These are phyloP conservation scores for Thymelicus acteon DNA, from an alignment of 2,888 invertebrate species.

Conservation along the genomic window DNA sequence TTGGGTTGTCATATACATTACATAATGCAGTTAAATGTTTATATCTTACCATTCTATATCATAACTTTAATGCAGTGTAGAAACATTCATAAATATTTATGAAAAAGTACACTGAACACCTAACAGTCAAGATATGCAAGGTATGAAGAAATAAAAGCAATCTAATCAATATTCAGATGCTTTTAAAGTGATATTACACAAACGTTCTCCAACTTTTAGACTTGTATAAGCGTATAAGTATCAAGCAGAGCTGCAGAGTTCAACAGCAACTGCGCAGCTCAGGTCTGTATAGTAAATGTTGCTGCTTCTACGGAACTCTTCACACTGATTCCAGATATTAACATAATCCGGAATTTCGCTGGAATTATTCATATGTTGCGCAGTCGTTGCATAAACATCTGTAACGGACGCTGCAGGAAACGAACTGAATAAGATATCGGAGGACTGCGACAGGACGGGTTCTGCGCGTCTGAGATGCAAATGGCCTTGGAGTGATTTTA, in stretches of 20 bases:
- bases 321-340: slow-evolving; percentile 61
- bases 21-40: too few species aligned
- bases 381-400: slow-evolving; percentile 57
- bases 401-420: slow-evolving; percentile 40
- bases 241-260: background rate
- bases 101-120: background rate
- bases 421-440: slow-evolving; percentile 35
- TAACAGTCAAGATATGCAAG: slow-evolving; percentile 2
- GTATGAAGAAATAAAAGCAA: slow-evolving; percentile 19
- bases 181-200: slow-evolving; percentile 15
- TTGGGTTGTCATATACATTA: too few species aligned
- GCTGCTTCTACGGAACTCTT: slow-evolving; percentile 45
- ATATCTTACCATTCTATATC: too few species aligned
- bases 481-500: slow-evolving; percentile 13
- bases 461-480: slow-evolving; percentile 10
- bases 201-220: slow-evolving; percentile 21
- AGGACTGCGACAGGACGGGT: slow-evolving; percentile 20
- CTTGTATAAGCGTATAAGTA: background rate
- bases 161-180: slow-evolving; percentile 20
- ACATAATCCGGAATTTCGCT: slow-evolving; percentile 70
- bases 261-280: slow-evolving; percentile 37
- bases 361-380: slow-evolving; percentile 64
- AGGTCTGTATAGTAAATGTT: slow-evolving; percentile 44
- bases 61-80: too few species aligned
- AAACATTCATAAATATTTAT: too few species aligned